Conservation (phyloP, 2,888 invertebrate genomes). For the Syritta pipiens region DNA sequence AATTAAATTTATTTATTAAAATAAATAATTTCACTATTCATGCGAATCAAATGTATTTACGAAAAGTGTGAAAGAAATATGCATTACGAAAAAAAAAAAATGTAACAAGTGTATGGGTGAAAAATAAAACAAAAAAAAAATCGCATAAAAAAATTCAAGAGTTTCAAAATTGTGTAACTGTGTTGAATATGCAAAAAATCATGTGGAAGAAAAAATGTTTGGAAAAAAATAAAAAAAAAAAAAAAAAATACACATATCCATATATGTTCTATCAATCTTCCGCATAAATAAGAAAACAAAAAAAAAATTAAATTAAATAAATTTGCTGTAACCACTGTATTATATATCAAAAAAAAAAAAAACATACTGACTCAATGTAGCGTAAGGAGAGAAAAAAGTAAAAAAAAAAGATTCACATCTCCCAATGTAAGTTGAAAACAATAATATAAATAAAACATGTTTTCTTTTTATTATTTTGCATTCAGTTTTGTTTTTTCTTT, state of each 20-base stretch:
- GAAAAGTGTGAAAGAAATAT: conserved; percentile 18
- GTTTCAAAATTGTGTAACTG: conserved; percentile 62
- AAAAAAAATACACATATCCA: not conserved
- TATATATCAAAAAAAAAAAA: conserved; percentile 31
- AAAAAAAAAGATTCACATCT: conserved; percentile 19
- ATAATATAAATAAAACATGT: conserved; percentile 34
- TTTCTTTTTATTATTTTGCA: conserved; percentile 1
- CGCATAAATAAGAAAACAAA: conserved; percentile 36
- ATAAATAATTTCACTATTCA: conserved; percentile 16
- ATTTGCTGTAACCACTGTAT: conserved; percentile 65
- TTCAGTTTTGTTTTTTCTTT: conserved; percentile 26
- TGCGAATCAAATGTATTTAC: conserved; percentile 21
- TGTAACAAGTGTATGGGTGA: conserved; percentile 37
- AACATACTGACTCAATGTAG: conserved; percentile 58
- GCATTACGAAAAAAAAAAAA: not conserved
- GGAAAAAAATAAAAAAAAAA: conserved; percentile 14
- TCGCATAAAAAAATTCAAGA: conserved; percentile 46
- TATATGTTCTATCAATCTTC: conserved; percentile 56
- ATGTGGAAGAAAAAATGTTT: no score
- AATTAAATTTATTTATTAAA: conserved; percentile 1
- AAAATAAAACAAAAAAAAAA: conserved; percentile 18
- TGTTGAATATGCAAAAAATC: conserved; percentile 16
- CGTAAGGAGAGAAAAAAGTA: conserved; percentile 37
- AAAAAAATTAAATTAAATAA: conserved; percentile 17
- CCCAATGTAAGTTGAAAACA: conserved; percentile 61